phyloP scores from a whole-genome alignment of 2,888 invertebrate species.

The Mayetiola destructor region DNA sequence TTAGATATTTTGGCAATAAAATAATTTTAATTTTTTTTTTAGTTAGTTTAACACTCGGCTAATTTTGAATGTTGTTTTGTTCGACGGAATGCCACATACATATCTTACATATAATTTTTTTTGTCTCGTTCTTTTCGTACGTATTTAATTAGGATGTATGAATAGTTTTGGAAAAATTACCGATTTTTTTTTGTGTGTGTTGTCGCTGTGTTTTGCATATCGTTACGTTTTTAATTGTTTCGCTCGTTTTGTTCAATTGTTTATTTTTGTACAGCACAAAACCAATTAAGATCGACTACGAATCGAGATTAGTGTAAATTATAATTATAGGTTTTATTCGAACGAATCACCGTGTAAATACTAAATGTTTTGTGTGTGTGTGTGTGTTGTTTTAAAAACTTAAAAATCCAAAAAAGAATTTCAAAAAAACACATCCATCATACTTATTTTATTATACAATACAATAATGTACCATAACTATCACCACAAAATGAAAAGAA shows the following conservation, averaged over 20 bases:
- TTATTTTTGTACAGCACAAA: constrained; percentile 8
- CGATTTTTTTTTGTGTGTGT: constrained; percentile 1
- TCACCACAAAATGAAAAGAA: not conserved
- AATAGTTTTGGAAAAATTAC: not conserved
- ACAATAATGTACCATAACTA: too few species aligned
- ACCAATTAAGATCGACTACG: not conserved
- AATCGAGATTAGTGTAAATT: not conserved
- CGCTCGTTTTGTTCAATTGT: not conserved
- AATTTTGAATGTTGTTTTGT: constrained; percentile 9
- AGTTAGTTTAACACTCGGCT: constrained; percentile 8
- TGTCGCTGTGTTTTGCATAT: not conserved
- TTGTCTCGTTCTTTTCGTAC: too few species aligned
- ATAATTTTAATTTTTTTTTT: constrained; percentile 6
- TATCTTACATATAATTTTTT: too few species aligned
- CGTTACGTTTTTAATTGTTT: not conserved
- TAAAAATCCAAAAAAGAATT: too few species aligned
- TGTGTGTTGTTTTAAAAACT: too few species aligned
- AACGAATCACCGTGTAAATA: not conserved
- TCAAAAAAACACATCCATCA: too few species aligned
- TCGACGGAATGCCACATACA: constrained; percentile 3
- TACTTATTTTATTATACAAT: too few species aligned
- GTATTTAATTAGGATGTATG: not conserved
- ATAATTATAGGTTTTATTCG: not conserved
- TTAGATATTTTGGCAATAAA: not conserved
- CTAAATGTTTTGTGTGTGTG: constrained; percentile 8